phyloP scores from a whole-genome alignment of 2,797 vertebrate genomes.

The Pseudopleuronectes americanus region DNA sequence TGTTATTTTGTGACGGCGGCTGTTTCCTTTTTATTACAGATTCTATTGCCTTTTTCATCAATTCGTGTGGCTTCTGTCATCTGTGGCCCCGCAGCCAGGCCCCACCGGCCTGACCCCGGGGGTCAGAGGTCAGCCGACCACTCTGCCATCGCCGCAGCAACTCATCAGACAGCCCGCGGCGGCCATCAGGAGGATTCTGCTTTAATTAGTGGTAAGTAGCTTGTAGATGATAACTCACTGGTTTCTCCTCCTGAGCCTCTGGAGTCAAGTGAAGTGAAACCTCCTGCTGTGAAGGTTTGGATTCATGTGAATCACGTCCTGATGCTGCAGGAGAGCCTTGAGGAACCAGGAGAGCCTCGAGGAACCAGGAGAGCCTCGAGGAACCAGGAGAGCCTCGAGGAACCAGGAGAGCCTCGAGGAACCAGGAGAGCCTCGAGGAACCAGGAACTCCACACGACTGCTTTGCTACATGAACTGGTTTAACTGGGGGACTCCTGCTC shows the following conservation, averaged over 20 bases:
- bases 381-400: too few relatives aligned
- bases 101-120: slow-evolving; percentile 40
- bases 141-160: slow-evolving; percentile 47
- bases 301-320: too few relatives aligned
- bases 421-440: too few relatives aligned
- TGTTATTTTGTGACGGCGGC: slow-evolving; percentile 30
- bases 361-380: too few relatives aligned
- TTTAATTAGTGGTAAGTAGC: neutral
- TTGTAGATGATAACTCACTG: neutral
- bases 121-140: slow-evolving; percentile 78
- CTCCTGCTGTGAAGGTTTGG: too few relatives aligned
- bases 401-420: too few relatives aligned
- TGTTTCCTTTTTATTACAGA: slow-evolving; percentile 45
- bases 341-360: too few relatives aligned
- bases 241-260: neutral
- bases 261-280: too few relatives aligned
- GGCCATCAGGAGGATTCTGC: neutral
- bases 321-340: too few relatives aligned
- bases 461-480: too few relatives aligned
- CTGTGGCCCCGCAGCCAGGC: slow-evolving; percentile 48
- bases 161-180: slow-evolving; percentile 26
- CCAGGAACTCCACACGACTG: too few relatives aligned
- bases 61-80: slow-evolving; percentile 50
- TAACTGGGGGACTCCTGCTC: too few relatives aligned
- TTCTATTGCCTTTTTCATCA: slow-evolving; percentile 51